phyloP scores from a whole-genome alignment of 2,888 invertebrate species.

The Scaeva pyrastri region DNA sequence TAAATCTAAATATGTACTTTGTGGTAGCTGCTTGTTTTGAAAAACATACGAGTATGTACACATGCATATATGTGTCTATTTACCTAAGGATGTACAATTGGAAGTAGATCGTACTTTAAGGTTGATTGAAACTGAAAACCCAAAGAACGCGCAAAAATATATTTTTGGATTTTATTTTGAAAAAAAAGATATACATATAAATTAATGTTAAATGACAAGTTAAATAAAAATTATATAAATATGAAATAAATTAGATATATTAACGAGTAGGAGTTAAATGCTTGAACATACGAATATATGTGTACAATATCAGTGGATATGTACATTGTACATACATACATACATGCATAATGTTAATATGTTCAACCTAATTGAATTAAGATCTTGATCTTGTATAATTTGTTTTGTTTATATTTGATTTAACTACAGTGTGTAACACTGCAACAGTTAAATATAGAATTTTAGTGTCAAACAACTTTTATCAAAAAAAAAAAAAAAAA shows the following conservation, averaged over 20 bases:
- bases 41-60: not conserved
- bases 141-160: constrained; percentile 11
- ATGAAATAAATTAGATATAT: not conserved
- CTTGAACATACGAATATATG: too few species aligned
- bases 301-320: not conserved
- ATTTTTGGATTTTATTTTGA: constrained; percentile 22
- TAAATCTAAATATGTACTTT: constrained; percentile 18
- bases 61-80: too few species aligned
- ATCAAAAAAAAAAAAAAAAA: not conserved
- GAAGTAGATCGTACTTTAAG: not conserved
- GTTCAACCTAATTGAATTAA: not conserved
- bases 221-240: constrained; percentile 26
- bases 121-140: not conserved
- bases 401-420: constrained; percentile 13
- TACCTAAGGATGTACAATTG: too few species aligned
- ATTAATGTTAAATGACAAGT: constrained; percentile 39
- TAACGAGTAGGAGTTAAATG: not conserved
- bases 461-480: not conserved
- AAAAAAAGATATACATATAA: constrained; percentile 19
- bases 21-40: not conserved
- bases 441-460: not conserved
- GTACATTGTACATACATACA: not conserved
- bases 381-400: constrained; percentile 24
- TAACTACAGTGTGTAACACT: not conserved
- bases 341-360: not conserved